A percentile compares a stretch with the other conserved stretches of the same genome.
phyloP scores from a whole-genome alignment of 2,888 invertebrate species.

The Heliconius erato region DNA sequence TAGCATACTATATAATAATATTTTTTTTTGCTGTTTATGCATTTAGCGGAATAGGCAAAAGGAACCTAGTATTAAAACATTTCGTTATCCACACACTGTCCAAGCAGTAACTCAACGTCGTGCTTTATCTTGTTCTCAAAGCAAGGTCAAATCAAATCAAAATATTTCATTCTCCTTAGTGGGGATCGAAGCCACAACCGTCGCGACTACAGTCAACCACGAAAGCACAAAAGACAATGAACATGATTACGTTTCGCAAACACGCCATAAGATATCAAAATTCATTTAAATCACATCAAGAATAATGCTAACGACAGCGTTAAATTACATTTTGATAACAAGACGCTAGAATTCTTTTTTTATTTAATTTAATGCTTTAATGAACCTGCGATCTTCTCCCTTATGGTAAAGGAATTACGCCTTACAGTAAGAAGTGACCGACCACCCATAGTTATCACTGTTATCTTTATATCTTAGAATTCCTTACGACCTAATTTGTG shows the following conservation, averaged over 20 bases:
- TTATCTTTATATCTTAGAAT: slow-evolving; percentile 66
- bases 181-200: neutral
- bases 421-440: slow-evolving; percentile 47
- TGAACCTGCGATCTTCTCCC: slow-evolving; percentile 12
- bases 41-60: too few species aligned
- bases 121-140: neutral
- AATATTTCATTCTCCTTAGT: neutral
- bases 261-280: neutral
- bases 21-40: too few species aligned
- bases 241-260: neutral
- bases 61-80: too few species aligned
- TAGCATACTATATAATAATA: too few species aligned
- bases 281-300: neutral
- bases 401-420: slow-evolving; percentile 22
- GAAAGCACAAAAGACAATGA: neutral
- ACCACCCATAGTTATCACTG: slow-evolving; percentile 67
- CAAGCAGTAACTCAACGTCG: neutral
- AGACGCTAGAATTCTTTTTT: neutral
- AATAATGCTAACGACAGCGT: slow-evolving; percentile 20
- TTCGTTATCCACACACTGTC: too few species aligned
- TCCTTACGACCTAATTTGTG: slow-evolving; percentile 71
- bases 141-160: neutral
- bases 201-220: neutral
- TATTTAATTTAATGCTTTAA: neutral
- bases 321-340: slow-evolving; percentile 20